Percentiles rank a stretch among this genome's conserved stretches.
Conservation (phyloP, 2,113 vertebrate genomes). For the Phrynosoma platyrhinos region DNA sequence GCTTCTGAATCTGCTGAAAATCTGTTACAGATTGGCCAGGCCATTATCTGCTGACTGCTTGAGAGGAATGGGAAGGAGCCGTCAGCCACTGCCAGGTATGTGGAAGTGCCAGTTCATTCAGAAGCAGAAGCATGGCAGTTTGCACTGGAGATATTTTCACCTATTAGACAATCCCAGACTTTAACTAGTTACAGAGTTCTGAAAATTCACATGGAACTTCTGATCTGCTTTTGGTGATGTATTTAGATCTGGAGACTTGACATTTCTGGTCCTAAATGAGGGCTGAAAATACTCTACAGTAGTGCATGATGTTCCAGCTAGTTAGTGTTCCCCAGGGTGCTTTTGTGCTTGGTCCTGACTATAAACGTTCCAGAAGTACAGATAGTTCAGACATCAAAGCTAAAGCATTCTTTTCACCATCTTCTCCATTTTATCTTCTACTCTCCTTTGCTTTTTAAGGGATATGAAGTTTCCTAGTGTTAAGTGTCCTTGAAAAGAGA, state of each 20-base stretch:
- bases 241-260: neutral
- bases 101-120: neutral
- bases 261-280: neutral
- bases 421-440: neutral
- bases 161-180: neutral
- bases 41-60: neutral
- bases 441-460: neutral
- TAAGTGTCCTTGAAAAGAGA: neutral
- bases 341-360: neutral
- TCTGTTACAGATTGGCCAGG: neutral
- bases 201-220: neutral
- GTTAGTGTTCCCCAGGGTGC: constrained; percentile 4
- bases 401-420: constrained; percentile 4
- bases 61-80: neutral
- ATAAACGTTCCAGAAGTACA: constrained; percentile 1
- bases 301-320: constrained; percentile 25
- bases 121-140: neutral
- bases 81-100: neutral
- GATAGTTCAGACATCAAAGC: constrained; percentile 15
- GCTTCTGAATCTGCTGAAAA: neutral
- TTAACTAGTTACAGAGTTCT: neutral
- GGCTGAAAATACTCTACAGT: neutral
- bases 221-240: neutral
- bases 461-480: neutral
- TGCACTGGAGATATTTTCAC: neutral